Base-by-base conservation (phyloP, 2,888 invertebrate species). In the Heterodera filipjevi region DNA sequence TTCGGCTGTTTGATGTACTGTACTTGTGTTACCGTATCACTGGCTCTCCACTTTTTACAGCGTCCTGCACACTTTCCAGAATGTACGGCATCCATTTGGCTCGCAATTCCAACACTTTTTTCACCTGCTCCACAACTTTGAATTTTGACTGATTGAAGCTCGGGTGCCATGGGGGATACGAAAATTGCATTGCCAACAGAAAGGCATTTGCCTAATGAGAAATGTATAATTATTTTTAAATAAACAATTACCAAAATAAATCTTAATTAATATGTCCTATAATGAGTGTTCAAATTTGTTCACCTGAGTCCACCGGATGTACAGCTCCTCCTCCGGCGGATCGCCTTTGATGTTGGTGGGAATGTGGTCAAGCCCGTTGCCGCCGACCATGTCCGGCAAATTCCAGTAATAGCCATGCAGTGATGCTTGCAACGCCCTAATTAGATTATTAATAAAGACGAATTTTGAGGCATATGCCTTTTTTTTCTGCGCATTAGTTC, bases 301-400 rank as follows among this genome's bases (percentile, higher is more conserved):
- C 49, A 83, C 91, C 89, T 96, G 95, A 77, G 95, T 33, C 84
- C 84, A 84, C n/a, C 84, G 92, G 83, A 95, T 93, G 86, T 94
- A 95, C 76, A 96, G 90, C 88, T 96, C 95, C 82, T 93, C 92
- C 83, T 94, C 93, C 0, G 94, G 94, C 64, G 94, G 89, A 14
- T 44, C 27, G 19, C 75, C 75, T 46, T 33, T 32, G 46, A 64
- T 75, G 68, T 75, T 59, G 44, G 78, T 77, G 44, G 32, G 33
- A n/a, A 35, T 66, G 33, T 71, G 27, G 19, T 68, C 39, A 44
- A 46, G 12, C 14, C 89, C 90, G 78, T 95, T 95, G 0, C 95
- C 97, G 0, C 97, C 97, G 0, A 97, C 94, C 6, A 95, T 94
- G 0, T 96, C 96, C 0, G 96, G 95, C 91, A 96, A 93, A 68